Base-by-base conservation (phyloP, 2,113 vertebrate species). In the Pachypanchax playfairii region DNA sequence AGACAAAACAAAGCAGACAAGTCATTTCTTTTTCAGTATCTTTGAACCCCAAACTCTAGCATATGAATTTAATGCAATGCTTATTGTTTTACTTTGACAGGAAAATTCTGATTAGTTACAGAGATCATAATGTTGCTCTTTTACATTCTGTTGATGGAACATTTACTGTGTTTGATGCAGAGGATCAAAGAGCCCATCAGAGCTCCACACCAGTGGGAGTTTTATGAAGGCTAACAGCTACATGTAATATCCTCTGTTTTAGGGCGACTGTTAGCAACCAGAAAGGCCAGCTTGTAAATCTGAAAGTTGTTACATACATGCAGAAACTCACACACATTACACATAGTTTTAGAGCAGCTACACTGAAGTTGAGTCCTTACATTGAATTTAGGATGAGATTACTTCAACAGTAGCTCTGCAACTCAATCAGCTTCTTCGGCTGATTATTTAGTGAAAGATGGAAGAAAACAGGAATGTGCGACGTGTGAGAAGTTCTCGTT, bases 141-240 rank as follows among this genome's bases (percentile, higher is more conserved):
- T 77, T 28, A 28, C 60, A 20, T 74, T 56, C 26, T 28, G 38
- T 18, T 29, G 20, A 52, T 44, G 66, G 58, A 80, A 71, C n/a
- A 56, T 41, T 14, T 54, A 39, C 36, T 49, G 4, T 13, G 33
- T 77, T 71, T 57, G 39, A 66, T 52, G 48, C 48, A 25, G 0
- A 11, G 62, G 26, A 83, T 80, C 54, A 75, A 77, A 83, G 57
- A 21, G 17, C 4, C 71, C 49, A 50, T 50, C 69, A 29, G 33
- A 21, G 14, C 24, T 64, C 62, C n/a, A n/a, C n/a, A n/a, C n/a
- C n/a, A n/a, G n/a, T n/a, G 21, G 31, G 50, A 13, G 62, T 57
- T 86, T 80, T 78, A 73, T 71, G 17, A 74, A 49, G 22, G 42
- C 47, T 76, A 68, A 66, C 80, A 12, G 33, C 54, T 65, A 79